A percentile compares a stretch with the other conserved stretches of the same genome.
Evolutionary conservation across 2,888 invertebrate genomes (phyloP).

Genomic region (Melangyna quadrimaculata): DNA sequence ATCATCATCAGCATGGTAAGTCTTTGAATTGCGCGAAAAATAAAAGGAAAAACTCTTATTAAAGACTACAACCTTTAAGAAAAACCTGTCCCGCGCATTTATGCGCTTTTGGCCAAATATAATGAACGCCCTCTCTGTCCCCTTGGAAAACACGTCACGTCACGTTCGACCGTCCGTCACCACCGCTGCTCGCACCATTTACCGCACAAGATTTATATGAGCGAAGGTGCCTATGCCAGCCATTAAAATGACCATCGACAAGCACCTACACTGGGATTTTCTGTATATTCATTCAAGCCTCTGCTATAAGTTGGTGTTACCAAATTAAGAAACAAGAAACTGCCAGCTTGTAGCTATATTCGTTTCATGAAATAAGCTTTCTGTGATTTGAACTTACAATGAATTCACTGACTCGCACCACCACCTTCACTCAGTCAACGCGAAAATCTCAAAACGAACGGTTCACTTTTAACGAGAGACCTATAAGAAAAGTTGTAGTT

Average conservation of each 20-base stretch:
- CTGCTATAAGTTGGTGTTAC: slow-evolving; percentile 37
- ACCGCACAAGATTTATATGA: not conserved
- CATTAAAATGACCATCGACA: slow-evolving; percentile 50
- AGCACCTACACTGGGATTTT: slow-evolving; percentile 62
- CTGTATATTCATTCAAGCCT: slow-evolving; percentile 33
- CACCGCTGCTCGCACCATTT: not conserved
- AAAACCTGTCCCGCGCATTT: slow-evolving; percentile 34
- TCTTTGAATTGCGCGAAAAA: slow-evolving; percentile 14
- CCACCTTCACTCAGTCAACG: slow-evolving; percentile 63
- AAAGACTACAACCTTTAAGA: slow-evolving; percentile 14
- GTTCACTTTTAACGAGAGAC: slow-evolving; percentile 34
- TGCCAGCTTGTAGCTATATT: not conserved
- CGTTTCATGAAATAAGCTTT: not conserved
- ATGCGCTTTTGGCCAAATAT: slow-evolving; percentile 46
- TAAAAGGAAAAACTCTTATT: slow-evolving; percentile 7
- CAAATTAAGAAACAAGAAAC: slow-evolving; percentile 64
- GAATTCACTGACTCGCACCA: slow-evolving; percentile 42
- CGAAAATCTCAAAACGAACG: slow-evolving; percentile 58
- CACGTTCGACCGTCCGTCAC: too few species aligned
- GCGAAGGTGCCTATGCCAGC: not conserved
- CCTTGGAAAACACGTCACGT: not conserved
- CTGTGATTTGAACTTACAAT: slow-evolving; percentile 10
- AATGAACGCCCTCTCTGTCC: not conserved
- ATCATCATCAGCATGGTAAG: not conserved
- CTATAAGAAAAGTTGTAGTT: too few species aligned